Base-by-base conservation (phyloP, 2,113 vertebrate genomes). In the Gobio gobio region DNA sequence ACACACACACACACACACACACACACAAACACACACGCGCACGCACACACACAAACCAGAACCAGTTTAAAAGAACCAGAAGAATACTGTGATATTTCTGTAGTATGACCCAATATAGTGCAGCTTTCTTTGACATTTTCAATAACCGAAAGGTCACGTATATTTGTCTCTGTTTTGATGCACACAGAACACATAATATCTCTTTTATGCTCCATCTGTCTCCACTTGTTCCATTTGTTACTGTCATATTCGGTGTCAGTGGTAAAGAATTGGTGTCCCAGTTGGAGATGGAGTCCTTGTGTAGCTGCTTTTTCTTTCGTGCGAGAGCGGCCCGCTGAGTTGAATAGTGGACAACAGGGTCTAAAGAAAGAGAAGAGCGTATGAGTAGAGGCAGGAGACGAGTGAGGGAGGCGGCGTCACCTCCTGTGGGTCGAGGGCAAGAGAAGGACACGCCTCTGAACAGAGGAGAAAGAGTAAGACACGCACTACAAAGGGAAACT, bases 191-290 rank as follows among this genome's bases (percentile, higher is more conserved):
- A 70, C 36, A 5, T 43, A 18, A 70, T 70, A 70, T 43, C 20
- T 70, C 36, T 43, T 70, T 70, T 43, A 12, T 70, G 20, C 66
- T 43, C 66, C 9, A 22, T 70, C 66, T 22, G 36, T 70, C 66
- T 43, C 66, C 66, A 22, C 66, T 70, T 70, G 66, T 70, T 43
- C 9, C 33, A 43, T 70, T 70, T 70, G 66, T 70, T 70, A 70
- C 66, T 43, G 66, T 70, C 33, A 43, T 43, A 70, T 70, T 70
- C 36, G 36, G 20, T 43, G 66, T 43, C 36, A 10, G 66, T 2
- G 66, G 66, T 70, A n/a, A 70, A 70, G 66, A 70, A 70, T 70
- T 12, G 36, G 18, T 70, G 66, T 70, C 66, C 36, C 66, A 43
- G 66, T 70, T 43, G 36, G 63, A 66, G 14, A 18, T 18, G 63